Base-by-base conservation (phyloP, 1,140 invertebrate species). In the Linepithema humile region DNA sequence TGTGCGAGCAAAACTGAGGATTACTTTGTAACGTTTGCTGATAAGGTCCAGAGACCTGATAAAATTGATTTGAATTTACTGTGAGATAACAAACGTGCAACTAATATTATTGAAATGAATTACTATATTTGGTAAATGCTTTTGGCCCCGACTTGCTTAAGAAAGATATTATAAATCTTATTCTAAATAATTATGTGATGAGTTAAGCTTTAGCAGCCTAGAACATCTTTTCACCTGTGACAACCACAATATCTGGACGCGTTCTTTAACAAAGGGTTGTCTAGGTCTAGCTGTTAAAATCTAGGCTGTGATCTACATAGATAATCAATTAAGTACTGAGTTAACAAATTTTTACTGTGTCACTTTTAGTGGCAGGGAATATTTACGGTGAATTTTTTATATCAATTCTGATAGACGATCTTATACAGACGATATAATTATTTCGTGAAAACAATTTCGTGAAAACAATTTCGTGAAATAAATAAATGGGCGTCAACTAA, bases 271-370 rank as follows among this genome's bases (percentile, higher is more conserved):
- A 65, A 60, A 88, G 64, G 91, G 91, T 93, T 94, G 93, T 91
- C 91, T 90, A 72, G 91, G 91, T 90, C 75, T 84, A 77, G 67
- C 88, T 90, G 85, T 90, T 89, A 82, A 80, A 83, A 88, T 92
- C 92, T 93, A 91, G 91, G 91, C 92, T 93, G 92, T 84, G 64
- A 72, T 62, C n/a, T n/a, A n/a, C 73, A 73, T 67, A 83, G 83
- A 83, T 82, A 17, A 32, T 69, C 32, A 32, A 70, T 64, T 26
- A 86, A 70, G 60, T 60, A 38, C 59, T 17, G 62, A 67, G 3
- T 48, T 69, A 86, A 86, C 70, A 55, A 73, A 78, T 84, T 70
- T 59, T 29, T 67, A 59, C 64, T 73, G 29, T 75, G 64, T 82
- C 74, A 60, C 69, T 57, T 67, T 48, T 48, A 40, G 40, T 73